These are phyloP conservation scores for Heliconius cydno DNA, from an alignment of 2,888 invertebrate species.

Conservation along the genomic window DNA sequence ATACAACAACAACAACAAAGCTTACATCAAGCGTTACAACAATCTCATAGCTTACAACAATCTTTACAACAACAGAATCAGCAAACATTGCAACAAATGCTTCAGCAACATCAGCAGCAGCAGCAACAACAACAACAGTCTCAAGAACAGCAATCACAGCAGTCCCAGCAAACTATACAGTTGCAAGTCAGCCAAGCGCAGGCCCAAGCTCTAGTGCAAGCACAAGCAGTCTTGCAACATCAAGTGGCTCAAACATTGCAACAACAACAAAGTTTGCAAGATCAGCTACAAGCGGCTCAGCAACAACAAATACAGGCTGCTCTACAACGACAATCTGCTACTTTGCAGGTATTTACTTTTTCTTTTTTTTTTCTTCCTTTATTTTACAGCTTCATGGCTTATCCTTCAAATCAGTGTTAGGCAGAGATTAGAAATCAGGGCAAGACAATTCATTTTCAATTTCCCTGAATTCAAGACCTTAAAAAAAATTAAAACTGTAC, in stretches of 20 bases:
- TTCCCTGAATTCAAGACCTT: too few species aligned
- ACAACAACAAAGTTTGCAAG: constrained; percentile 76
- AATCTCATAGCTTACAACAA: constrained; percentile 75
- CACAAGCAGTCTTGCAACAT: constrained; percentile 75
- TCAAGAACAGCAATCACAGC: constrained; percentile 58
- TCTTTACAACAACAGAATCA: constrained; percentile 75
- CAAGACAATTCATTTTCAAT: too few species aligned
- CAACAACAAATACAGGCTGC: constrained; percentile 80
- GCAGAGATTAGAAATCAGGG: too few species aligned
- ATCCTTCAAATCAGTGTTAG: too few species aligned
- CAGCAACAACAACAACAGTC: constrained; percentile 63
- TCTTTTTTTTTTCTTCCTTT: not conserved
- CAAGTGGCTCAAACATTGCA: constrained; percentile 77
- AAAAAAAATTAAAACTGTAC: too few species aligned
- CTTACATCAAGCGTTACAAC: constrained; percentile 56
- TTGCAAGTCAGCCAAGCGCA: constrained; percentile 77
- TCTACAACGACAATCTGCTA: constrained; percentile 75
- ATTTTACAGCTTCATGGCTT: not conserved
- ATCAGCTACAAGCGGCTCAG: constrained; percentile 76
- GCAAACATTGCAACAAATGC: constrained; percentile 62
- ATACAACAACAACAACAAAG: constrained; percentile 75
- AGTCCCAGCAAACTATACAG: constrained; percentile 69
- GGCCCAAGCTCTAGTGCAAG: constrained; percentile 76
- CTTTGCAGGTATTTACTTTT: constrained; percentile 65
- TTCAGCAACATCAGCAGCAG: constrained; percentile 60